These are phyloP conservation scores for Proales similis DNA, from an alignment of 1,140 invertebrate species.

Conservation along the genomic window DNA sequence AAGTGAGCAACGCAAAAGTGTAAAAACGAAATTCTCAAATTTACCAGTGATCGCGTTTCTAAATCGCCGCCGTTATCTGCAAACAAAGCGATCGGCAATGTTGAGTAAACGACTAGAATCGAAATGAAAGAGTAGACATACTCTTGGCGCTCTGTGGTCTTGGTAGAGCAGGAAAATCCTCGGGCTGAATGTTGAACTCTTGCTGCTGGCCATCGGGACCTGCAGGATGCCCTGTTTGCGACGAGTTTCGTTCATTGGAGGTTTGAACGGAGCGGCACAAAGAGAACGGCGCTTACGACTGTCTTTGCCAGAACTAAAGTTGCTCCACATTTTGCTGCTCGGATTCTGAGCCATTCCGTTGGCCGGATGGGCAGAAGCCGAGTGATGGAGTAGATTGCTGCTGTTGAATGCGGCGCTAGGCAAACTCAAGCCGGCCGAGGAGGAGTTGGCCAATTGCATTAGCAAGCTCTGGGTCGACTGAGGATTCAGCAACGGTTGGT, in stretches of 20 bases:
- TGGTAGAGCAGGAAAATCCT: slow-evolving; percentile 95
- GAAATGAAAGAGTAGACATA: not conserved
- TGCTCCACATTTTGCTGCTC: slow-evolving; percentile 36
- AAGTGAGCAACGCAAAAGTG: no score
- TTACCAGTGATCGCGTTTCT: no score
- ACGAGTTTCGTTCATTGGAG: not conserved
- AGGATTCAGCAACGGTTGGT: slow-evolving; percentile 4
- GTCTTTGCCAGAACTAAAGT: slow-evolving; percentile 34
- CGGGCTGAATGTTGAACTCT: slow-evolving; percentile 92
- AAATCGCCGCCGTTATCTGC: no score
- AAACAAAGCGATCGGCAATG: no score
- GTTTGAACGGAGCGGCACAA: not conserved
- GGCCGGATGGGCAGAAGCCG: slow-evolving; percentile 9
- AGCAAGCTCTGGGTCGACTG: slow-evolving; percentile 12
- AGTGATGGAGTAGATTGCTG: slow-evolving; percentile 28
- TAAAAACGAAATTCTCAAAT: no score
- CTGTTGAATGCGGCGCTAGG: slow-evolving; percentile 4
- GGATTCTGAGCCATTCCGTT: no score
- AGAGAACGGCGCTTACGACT: not conserved
- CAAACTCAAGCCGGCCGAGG: slow-evolving; percentile 9
- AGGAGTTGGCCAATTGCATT: slow-evolving; percentile 31
- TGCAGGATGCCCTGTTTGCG: slow-evolving; percentile 17
- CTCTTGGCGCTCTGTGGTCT: slow-evolving; percentile 55
- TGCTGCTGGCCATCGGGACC: slow-evolving; percentile 43
- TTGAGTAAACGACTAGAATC: not conserved